phyloP scores from a whole-genome alignment of 1,140 invertebrate genomes.

The Conus betulinus region DNA sequence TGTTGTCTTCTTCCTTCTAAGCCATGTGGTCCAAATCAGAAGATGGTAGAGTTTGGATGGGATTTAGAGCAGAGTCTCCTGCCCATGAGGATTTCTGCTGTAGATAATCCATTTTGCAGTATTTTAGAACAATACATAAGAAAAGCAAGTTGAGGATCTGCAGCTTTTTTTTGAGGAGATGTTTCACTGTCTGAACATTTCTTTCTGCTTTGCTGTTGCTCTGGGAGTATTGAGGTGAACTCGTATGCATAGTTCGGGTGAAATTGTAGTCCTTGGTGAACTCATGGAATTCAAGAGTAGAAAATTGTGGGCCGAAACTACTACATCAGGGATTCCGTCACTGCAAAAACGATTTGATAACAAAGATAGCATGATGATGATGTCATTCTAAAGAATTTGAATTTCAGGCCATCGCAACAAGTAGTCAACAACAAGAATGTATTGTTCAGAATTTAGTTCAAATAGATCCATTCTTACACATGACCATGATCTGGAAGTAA shows the following conservation, averaged over 20 bases:
- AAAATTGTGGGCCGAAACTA: conserved; percentile 41
- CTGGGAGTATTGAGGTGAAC: conserved; percentile 47
- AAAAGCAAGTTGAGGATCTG: conserved; percentile 44
- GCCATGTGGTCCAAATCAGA: no score
- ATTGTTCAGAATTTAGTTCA: no score
- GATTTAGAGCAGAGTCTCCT: no score
- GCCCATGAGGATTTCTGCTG: no score
- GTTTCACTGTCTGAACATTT: conserved; percentile 52
- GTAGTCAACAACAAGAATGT: conserved; percentile 50
- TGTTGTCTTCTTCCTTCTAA: no score
- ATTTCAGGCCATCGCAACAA: conserved; percentile 46
- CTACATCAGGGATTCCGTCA: conserved; percentile 48
- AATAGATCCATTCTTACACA: conserved; percentile 35
- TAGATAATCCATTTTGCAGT: not conserved
- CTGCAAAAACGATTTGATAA: conserved; percentile 28
- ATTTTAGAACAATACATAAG: conserved; percentile 37
- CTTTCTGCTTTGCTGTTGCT: conserved; percentile 52
- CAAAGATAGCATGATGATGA: not conserved
- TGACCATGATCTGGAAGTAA: conserved; percentile 40
- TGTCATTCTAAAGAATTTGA: not conserved
- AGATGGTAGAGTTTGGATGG: no score
- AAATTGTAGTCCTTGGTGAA: conserved; percentile 50
- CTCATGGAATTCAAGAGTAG: not conserved
- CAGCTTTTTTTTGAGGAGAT: conserved; percentile 31
- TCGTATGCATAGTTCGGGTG: conserved; percentile 50